Evolutionary conservation across 92 coral and sea anemone species (phyloP).

Genomic region (Phenganax stokvisi): DNA sequence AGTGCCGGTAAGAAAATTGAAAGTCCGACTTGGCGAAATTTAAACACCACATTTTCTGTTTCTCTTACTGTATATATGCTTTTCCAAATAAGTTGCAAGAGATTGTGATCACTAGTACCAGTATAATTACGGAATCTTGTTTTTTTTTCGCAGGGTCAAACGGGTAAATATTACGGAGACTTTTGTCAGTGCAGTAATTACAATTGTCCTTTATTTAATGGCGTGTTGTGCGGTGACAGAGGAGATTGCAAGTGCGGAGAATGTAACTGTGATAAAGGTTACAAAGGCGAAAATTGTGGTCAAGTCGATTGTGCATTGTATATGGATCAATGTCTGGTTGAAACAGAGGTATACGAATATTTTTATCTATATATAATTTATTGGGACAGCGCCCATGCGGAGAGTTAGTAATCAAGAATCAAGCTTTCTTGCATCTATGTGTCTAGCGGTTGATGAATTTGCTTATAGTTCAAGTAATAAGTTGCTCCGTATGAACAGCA

Average conservation of each 20-base stretch:
- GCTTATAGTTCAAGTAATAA: too few species aligned
- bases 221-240: constrained; percentile 70
- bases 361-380: too few species aligned
- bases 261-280: constrained; percentile 69
- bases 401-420: not conserved
- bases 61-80: too few species aligned
- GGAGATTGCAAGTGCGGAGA: constrained; percentile 80
- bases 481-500: too few species aligned
- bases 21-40: not conserved
- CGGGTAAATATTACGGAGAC: constrained; percentile 68
- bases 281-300: constrained; percentile 70
- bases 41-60: not conserved
- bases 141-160: constrained; percentile 49
- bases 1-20: not conserved
- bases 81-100: not conserved
- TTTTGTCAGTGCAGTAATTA: constrained; percentile 82
- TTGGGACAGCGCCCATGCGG: too few species aligned
- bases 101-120: not conserved
- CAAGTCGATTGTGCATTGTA: constrained; percentile 60
- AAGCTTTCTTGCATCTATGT: not conserved
- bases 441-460: not conserved
- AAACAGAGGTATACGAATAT: constrained; percentile 43
- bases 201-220: constrained; percentile 64
- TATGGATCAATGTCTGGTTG: constrained; percentile 54
- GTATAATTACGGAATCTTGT: not conserved